phyloP scores from a whole-genome alignment of 2,888 invertebrate genomes.

The Erebia aethiops region DNA sequence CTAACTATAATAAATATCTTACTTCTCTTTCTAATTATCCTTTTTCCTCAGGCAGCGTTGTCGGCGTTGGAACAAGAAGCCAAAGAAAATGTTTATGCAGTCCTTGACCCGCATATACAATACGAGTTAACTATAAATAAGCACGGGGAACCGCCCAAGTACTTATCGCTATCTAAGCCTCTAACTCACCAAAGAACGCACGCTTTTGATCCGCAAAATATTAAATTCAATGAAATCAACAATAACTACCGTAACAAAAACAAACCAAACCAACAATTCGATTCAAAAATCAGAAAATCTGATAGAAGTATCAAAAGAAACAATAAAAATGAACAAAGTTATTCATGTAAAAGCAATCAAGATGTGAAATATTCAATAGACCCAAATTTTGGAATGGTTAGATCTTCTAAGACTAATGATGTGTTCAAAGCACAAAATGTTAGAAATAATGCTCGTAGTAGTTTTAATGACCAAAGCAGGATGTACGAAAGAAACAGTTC shows the following conservation, averaged over 20 bases:
- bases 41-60: conserved; percentile 69
- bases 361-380: conserved; percentile 73
- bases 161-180: conserved; percentile 79
- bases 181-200: conserved; percentile 79
- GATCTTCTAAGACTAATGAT: conserved; percentile 47
- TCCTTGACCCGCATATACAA: conserved; percentile 80
- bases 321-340: conserved; percentile 52
- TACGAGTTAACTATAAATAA: conserved; percentile 82
- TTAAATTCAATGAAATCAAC: conserved; percentile 63
- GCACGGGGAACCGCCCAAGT: conserved; percentile 79
- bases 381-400: conserved; percentile 64
- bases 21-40: neutral
- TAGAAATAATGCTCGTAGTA: conserved; percentile 52
- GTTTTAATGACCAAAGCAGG: conserved; percentile 53
- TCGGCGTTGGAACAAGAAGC: conserved; percentile 79
- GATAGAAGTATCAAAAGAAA: conserved; percentile 59
- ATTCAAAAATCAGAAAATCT: conserved; percentile 62
- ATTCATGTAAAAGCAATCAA: conserved; percentile 65
- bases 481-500: conserved; percentile 68
- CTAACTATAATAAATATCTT: neutral
- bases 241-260: conserved; percentile 59
- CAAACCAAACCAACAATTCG: conserved; percentile 63
- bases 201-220: conserved; percentile 66
- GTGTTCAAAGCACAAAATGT: conserved; percentile 46
- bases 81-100: conserved; percentile 83